These are phyloP conservation scores for Pagrus major DNA, from an alignment of 2,113 vertebrate genomes.

Conservation along the genomic window DNA sequence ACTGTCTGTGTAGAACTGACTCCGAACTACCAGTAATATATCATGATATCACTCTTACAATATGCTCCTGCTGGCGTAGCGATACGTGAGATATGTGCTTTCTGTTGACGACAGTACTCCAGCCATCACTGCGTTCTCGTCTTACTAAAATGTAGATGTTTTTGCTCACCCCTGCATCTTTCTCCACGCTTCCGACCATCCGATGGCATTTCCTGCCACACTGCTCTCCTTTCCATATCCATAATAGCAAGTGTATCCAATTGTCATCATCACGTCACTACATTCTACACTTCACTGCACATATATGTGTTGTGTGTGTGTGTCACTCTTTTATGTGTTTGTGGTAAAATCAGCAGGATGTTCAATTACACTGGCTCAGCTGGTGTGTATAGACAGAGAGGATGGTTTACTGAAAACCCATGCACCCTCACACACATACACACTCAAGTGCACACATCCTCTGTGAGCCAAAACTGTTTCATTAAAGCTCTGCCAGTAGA, in stretches of 20 bases:
- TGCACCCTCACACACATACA: background rate
- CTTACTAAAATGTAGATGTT: slow-evolving; percentile 53
- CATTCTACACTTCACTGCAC: slow-evolving; percentile 9
- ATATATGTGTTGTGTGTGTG: slow-evolving; percentile 21
- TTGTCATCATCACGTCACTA: slow-evolving; percentile 41
- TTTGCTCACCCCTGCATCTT: slow-evolving; percentile 41
- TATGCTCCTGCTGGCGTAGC: slow-evolving; percentile 27
- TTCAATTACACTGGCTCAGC: slow-evolving; percentile 73
- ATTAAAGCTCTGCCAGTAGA: slow-evolving; percentile 71
- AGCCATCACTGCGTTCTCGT: slow-evolving; percentile 22
- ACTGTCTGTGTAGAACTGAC: slow-evolving; percentile 10
- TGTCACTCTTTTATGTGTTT: slow-evolving; percentile 13
- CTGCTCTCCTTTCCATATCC: slow-evolving; percentile 24
- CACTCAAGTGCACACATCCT: slow-evolving; percentile 22
- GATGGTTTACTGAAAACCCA: slow-evolving; percentile 43
- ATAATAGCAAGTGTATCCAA: slow-evolving; percentile 39
- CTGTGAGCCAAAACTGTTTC: slow-evolving; percentile 59
- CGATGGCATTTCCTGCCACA: slow-evolving; percentile 38
- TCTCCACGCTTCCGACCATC: slow-evolving; percentile 25
- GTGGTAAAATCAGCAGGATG: slow-evolving; percentile 71
- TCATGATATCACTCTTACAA: slow-evolving; percentile 11
- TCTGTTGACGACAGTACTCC: slow-evolving; percentile 38
- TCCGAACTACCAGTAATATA: slow-evolving; percentile 6
- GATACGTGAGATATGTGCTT: slow-evolving; percentile 31
- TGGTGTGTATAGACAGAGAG: slow-evolving; percentile 38